Evolutionary conservation across 1,140 invertebrate species (phyloP), one percentile per base, ranked within the genome.

Genomic region (Pachyrhynchus sulphureomaculatus): DNA sequence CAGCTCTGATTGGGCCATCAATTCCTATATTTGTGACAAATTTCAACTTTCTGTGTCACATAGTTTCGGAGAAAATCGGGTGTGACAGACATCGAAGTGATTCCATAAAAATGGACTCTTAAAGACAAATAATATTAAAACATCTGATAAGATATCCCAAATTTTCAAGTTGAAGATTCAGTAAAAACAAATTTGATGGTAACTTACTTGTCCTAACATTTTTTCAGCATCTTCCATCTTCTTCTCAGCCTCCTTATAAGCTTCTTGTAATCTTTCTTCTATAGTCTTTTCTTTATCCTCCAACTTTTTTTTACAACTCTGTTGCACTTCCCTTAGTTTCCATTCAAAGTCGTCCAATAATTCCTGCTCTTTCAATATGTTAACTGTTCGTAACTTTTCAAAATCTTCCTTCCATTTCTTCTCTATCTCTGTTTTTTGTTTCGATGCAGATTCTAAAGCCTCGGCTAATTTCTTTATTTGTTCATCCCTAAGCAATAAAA

Each of bases 321-420:
- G 77, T 69, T 86, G 81, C 58, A 86, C 84, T 72, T 87, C 83
- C 36, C 84, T 72, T 26, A 88, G 69, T 69, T 87, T 86, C 84
- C 85, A 87, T 74, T 88, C 86, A 63, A 86, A 87, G 71, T 88
- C 86, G 48, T 85, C 82, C 68, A 87, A 74, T 15, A 87, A 72
- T 64, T 83, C 80, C 53, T 85, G 83, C 70, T 87, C 85, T 54
- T 84, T 79, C 17, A 82, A 74, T 61, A 78, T 76, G 66, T 78
- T 81, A 4, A 81, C 77, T 2, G 81, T 84, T 52, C 82, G 75
- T 21, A 86, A 69, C 65, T 82, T 80, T 71, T 85, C 82, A 56
- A 86, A 84, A 53, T 88, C 85, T 62, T 79, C 77, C 64, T 86
- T 82, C 79, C 83, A 86, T 66, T 81, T 83, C 36, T 77, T 72